Evolutionary conservation across 2,888 invertebrate species (phyloP).

Genomic region (Agrenia bidenticulata): DNA sequence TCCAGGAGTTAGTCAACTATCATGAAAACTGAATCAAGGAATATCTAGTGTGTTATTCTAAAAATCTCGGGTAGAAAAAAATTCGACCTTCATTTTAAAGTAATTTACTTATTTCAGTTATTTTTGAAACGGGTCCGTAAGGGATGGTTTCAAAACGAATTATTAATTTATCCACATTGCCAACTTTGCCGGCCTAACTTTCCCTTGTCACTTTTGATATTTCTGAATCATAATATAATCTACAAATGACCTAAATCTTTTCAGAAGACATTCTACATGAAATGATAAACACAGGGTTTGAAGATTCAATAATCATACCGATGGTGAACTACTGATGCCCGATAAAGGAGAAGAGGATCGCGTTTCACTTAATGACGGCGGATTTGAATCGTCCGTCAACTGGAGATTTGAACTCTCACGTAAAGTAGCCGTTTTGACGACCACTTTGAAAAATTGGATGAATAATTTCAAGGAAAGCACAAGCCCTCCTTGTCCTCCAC

Average conservation of each 20-base stretch:
- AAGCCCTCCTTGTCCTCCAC: background rate
- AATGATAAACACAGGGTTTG: background rate
- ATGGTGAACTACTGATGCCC: conserved; percentile 56
- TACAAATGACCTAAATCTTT: background rate
- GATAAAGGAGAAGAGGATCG: conserved; percentile 61
- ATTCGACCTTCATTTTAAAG: no score
- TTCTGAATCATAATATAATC: no score
- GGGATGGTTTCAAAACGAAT: no score
- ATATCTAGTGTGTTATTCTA: no score
- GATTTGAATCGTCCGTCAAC: conserved; percentile 56
- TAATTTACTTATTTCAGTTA: no score
- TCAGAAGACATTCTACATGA: background rate
- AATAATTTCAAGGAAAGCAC: conserved; percentile 17
- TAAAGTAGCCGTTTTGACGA: conserved; percentile 61
- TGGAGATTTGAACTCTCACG: conserved; percentile 59
- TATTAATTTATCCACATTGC: no score
- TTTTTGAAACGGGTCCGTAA: no score
- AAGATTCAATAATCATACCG: conserved; percentile 48
- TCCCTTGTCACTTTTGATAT: no score
- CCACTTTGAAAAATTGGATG: conserved; percentile 22
- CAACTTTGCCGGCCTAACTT: no score
- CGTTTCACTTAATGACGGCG: conserved; percentile 61
- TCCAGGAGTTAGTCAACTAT: no score
- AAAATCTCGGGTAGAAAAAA: no score
- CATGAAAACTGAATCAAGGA: no score